These are phyloP conservation scores for Micromussa lordhowensis DNA, from an alignment of 92 coral and sea anemone species.

Conservation along the genomic window DNA sequence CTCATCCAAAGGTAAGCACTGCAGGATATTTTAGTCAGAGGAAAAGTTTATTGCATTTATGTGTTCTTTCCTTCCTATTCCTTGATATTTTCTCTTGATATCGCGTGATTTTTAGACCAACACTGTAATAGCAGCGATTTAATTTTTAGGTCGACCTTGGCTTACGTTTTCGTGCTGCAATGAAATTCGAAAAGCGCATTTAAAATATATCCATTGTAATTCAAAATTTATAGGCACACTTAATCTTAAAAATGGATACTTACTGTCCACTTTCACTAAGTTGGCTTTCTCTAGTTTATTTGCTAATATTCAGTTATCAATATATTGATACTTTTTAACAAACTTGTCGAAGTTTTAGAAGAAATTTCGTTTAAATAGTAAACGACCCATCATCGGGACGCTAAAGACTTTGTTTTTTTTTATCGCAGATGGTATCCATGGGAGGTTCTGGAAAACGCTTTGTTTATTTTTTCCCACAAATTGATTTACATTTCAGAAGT, in stretches of 20 bases:
- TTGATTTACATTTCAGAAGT: not conserved
- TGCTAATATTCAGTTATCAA: not conserved
- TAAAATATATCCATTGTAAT: not conserved
- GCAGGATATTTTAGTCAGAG: not conserved
- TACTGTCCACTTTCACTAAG: not conserved
- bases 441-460: not conserved
- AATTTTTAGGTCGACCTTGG: not conserved
- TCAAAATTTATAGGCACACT: not conserved
- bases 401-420: not conserved
- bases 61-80: not conserved
- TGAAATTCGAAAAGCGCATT: not conserved
- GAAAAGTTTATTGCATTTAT: not conserved
- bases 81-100: not conserved
- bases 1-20: slow-evolving; percentile 5
- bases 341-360: not conserved
- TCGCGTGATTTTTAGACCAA: not conserved
- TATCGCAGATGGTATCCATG: not conserved
- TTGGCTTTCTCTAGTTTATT: not conserved
- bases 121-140: not conserved
- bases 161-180: not conserved
- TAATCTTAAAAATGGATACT: not conserved
- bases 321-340: not conserved
- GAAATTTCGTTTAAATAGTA: not conserved
- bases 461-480: not conserved
- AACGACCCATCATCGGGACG: not conserved